Percentiles rank a stretch among this genome's conserved stretches.
Evolutionary conservation across 2,888 invertebrate genomes (phyloP).

Genomic region (Hymenopus coronatus): DNA sequence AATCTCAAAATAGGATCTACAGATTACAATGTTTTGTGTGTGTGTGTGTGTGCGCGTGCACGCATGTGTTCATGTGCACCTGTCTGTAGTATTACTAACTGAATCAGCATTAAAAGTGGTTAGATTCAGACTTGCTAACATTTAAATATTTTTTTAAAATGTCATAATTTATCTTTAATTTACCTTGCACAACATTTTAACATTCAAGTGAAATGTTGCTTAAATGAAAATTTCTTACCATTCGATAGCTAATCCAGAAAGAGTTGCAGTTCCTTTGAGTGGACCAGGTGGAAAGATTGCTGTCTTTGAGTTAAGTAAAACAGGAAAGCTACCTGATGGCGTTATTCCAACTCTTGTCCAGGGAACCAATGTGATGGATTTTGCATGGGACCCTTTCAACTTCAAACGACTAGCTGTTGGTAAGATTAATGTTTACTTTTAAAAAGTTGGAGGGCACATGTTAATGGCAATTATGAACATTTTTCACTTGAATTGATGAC

Average conservation of each 20-base stretch:
- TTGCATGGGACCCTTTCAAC: conserved; percentile 93
- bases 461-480: too few relatives aligned
- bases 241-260: conserved; percentile 70
- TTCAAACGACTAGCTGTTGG: conserved; percentile 73
- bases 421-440: conserved; percentile 38
- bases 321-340: conserved; percentile 74
- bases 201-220: conserved; percentile 14
- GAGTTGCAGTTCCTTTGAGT: conserved; percentile 86
- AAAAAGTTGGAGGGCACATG: not conserved
- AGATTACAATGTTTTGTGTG: too few relatives aligned
- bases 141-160: too few relatives aligned
- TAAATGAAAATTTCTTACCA: not conserved
- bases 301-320: conserved; percentile 75
- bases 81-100: too few relatives aligned
- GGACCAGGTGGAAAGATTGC: conserved; percentile 90
- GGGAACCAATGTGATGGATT: conserved; percentile 85
- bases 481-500: too few relatives aligned
- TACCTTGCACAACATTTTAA: conserved; percentile 6
- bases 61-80: too few relatives aligned
- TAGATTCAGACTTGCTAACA: too few relatives aligned
- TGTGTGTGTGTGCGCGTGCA: too few relatives aligned
- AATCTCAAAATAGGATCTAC: too few relatives aligned
- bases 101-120: too few relatives aligned
- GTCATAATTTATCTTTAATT: not conserved
- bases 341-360: conserved; percentile 87